Percentiles rank a stretch among this genome's conserved stretches.
Evolutionary conservation across 2,888 invertebrate genomes (phyloP).

Genomic region (Didymodactylos carnosus): DNA sequence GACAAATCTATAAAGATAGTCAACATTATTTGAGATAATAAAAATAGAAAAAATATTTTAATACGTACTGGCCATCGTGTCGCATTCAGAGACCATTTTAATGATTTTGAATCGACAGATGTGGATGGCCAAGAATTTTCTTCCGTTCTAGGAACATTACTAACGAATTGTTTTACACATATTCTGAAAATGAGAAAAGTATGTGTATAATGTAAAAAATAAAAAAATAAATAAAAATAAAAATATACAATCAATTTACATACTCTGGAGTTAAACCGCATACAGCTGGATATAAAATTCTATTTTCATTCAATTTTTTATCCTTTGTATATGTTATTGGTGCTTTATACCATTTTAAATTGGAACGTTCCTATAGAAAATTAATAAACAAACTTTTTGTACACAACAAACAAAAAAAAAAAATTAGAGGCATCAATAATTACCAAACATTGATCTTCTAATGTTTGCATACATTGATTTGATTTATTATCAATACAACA

Average conservation of each 20-base stretch:
- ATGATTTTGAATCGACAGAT: constrained; percentile 56
- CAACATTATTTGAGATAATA: too few relatives aligned
- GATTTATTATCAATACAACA: constrained; percentile 94
- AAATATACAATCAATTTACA: neutral
- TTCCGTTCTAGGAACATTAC: neutral
- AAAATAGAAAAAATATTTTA: too few relatives aligned
- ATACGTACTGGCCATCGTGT: constrained; percentile 77
- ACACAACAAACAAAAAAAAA: too few relatives aligned
- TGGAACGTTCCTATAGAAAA: neutral
- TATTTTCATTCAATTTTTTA: neutral
- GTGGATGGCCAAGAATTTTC: neutral
- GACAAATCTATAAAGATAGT: neutral
- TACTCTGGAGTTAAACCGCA: neutral
- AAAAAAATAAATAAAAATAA: neutral
- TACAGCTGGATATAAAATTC: neutral
- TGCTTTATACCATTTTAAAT: neutral
- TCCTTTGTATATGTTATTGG: too few relatives aligned
- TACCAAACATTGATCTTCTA: constrained; percentile 66
- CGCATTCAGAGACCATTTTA: constrained; percentile 92
- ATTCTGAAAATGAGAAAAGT: neutral
- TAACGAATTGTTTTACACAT: neutral
- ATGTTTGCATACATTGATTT: constrained; percentile 85
- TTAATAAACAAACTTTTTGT: neutral
- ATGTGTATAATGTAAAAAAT: neutral
- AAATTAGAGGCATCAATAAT: too few relatives aligned